Conservation (phyloP, 2,888 invertebrate species). For the Pheosia gnoma region DNA sequence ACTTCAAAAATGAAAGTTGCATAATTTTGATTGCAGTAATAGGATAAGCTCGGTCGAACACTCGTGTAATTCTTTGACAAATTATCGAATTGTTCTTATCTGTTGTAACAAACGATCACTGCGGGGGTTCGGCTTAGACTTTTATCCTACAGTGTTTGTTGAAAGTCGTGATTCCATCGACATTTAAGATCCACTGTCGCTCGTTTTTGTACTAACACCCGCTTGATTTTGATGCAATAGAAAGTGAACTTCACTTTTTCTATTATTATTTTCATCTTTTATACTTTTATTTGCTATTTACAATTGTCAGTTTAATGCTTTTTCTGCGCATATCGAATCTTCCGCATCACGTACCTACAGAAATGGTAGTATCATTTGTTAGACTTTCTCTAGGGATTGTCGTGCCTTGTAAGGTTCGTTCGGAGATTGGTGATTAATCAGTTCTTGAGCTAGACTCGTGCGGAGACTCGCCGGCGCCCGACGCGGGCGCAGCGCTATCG, state of each 20-base stretch:
- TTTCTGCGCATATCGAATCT: constrained; percentile 17
- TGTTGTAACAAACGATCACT: constrained; percentile 21
- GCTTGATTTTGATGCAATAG: constrained; percentile 57
- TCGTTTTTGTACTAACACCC: constrained; percentile 54
- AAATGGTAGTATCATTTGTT: constrained; percentile 29
- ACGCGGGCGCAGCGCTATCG: constrained; percentile 59
- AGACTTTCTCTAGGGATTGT: constrained; percentile 47
- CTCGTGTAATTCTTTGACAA: constrained; percentile 10
- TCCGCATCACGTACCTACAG: constrained; percentile 18
- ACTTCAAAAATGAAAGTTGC: constrained; percentile 7
- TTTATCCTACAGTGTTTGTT: constrained; percentile 47
- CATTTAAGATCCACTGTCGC: constrained; percentile 58
- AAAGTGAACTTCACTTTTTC: constrained; percentile 65
- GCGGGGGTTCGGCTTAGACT: constrained; percentile 23
- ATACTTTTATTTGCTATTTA: constrained; percentile 37
- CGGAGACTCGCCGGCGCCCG: constrained; percentile 74
- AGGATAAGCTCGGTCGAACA: constrained; percentile 6
- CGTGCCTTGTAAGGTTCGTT: constrained; percentile 32
- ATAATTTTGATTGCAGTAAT: constrained; percentile 1
- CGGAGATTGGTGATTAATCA: constrained; percentile 62
- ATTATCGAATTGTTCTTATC: constrained; percentile 10
- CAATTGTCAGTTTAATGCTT: constrained; percentile 33
- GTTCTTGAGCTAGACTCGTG: constrained; percentile 59
- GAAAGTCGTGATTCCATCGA: constrained; percentile 67
- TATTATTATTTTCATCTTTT: constrained; percentile 57